These are phyloP conservation scores for Melanogrammus aeglefinus DNA, from an alignment of 2,797 vertebrate genomes.

Conservation along the genomic window DNA sequence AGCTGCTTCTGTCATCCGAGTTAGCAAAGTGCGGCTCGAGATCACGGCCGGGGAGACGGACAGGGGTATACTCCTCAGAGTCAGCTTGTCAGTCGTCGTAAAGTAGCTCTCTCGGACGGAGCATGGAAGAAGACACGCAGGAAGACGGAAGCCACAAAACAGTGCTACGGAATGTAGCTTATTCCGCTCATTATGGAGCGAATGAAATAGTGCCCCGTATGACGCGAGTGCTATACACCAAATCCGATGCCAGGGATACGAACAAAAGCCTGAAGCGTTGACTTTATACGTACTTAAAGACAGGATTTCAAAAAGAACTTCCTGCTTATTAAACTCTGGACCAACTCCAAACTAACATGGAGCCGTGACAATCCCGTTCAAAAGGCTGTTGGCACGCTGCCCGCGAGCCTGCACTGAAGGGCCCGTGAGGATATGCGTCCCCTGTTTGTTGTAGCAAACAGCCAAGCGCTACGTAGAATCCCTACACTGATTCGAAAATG, in stretches of 20 bases:
- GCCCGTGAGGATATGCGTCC: background rate
- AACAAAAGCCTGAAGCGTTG: conserved; percentile 13
- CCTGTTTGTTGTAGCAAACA: background rate
- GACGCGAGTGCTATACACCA: too few relatives aligned
- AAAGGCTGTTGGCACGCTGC: conserved; percentile 16
- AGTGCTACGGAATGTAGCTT: too few relatives aligned
- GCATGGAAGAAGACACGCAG: background rate
- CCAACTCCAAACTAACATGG: conserved; percentile 22
- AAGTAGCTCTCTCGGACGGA: too few relatives aligned
- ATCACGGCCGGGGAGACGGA: background rate
- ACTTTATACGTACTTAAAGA: conserved; percentile 30
- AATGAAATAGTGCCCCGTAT: too few relatives aligned
- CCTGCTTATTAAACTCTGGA: conserved; percentile 41
- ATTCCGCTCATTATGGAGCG: too few relatives aligned
- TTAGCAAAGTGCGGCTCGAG: background rate
- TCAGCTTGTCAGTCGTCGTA: too few relatives aligned
- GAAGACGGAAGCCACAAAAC: too few relatives aligned
- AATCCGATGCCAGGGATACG: too few relatives aligned
- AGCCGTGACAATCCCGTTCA: conserved; percentile 29
- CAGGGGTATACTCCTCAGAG: background rate
- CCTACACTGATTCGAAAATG: background rate
- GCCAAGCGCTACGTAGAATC: background rate
- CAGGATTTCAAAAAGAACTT: conserved; percentile 31
- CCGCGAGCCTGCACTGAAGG: conserved; percentile 13
- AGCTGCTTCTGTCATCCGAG: background rate